Conservation (phyloP, 2,113 vertebrate genomes). For the Sisor rabdophorus region DNA sequence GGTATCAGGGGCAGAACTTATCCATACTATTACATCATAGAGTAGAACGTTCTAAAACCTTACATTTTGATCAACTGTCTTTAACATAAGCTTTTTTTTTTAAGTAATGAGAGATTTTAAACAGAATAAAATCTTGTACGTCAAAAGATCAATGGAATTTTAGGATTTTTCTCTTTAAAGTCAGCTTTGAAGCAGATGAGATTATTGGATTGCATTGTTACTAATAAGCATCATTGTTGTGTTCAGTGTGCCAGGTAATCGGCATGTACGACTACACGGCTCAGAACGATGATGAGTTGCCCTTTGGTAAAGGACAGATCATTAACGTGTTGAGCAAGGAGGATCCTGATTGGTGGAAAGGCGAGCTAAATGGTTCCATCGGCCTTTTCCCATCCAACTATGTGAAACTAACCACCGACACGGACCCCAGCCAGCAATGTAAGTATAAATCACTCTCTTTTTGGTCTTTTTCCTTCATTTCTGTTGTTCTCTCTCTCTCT, state of each 20-base stretch:
- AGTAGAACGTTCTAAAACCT: no score
- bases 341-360: slow-evolving; percentile 99
- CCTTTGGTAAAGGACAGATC: slow-evolving; percentile 95
- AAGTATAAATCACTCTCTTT: slow-evolving; percentile 78
- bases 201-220: not conserved
- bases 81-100: no score
- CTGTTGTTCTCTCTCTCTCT: slow-evolving; percentile 9
- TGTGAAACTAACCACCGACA: slow-evolving; percentile 95
- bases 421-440: slow-evolving; percentile 98
- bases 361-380: slow-evolving; percentile 88
- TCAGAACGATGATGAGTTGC: slow-evolving; percentile 97
- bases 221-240: not conserved
- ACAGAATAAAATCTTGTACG: no score
- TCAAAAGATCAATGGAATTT: no score
- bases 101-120: no score
- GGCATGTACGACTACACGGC: slow-evolving; percentile 98
- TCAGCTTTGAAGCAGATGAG: not conserved
- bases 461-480: slow-evolving; percentile 82
- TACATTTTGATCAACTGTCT: no score
- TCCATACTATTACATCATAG: no score
- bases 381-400: slow-evolving; percentile 99
- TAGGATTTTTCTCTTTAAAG: not conserved
- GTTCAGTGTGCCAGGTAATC: slow-evolving; percentile 94
- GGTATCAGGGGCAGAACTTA: no score
- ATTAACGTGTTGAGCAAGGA: slow-evolving; percentile 95